Conservation (phyloP, 2,888 invertebrate genomes). For the Allacma fusca region DNA sequence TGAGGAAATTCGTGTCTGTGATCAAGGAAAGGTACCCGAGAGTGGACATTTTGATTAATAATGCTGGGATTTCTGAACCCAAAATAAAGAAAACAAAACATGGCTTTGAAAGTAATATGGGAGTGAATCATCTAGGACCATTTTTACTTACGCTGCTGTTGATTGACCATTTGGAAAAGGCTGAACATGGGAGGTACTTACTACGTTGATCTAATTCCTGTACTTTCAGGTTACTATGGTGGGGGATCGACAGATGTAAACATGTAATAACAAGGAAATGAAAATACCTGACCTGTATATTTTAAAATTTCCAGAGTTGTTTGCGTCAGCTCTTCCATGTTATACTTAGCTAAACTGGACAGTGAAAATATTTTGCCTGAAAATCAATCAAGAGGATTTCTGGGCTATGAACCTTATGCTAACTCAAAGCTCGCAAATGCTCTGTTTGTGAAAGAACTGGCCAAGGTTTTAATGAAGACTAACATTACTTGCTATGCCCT, state of each 20-base stretch:
- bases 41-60: too few relatives aligned
- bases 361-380: background rate
- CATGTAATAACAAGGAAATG: background rate
- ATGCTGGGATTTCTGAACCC: background rate
- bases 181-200: background rate
- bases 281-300: background rate
- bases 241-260: background rate
- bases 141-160: conserved; percentile 12
- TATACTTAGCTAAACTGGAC: background rate
- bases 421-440: conserved; percentile 12
- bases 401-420: background rate
- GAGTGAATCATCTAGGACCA: background rate
- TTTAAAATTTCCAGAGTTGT: background rate
- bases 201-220: background rate
- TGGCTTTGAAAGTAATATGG: conserved; percentile 14
- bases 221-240: too few relatives aligned
- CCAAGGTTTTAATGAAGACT: background rate
- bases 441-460: background rate
- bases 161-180: conserved; percentile 13
- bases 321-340: background rate
- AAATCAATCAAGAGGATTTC: background rate
- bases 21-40: too few relatives aligned
- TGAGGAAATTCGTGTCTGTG: too few relatives aligned
- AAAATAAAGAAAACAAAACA: background rate
- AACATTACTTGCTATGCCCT: background rate